Percentiles rank a stretch among this genome's conserved stretches.
Conservation (phyloP, 2,113 vertebrate species). For the Toxotes chatareus region DNA sequence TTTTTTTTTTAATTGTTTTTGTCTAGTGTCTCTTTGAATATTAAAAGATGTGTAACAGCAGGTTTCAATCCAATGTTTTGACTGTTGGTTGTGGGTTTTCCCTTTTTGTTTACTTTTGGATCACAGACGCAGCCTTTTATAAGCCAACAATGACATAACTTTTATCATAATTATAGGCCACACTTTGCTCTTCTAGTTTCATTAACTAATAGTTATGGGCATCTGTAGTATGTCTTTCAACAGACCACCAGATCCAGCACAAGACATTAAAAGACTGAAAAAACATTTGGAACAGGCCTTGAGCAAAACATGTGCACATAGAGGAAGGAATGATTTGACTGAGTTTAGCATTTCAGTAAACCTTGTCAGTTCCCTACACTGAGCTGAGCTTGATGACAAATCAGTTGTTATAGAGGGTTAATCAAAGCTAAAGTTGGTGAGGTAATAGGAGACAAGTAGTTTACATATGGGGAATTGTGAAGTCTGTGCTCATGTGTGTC, state of each 20-base stretch:
- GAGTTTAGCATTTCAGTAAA: slow-evolving; percentile 62
- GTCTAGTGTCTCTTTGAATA: not conserved
- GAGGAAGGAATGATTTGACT: slow-evolving; percentile 36
- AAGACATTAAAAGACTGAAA: slow-evolving; percentile 20
- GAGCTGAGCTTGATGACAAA: slow-evolving; percentile 41
- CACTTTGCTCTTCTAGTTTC: slow-evolving; percentile 35
- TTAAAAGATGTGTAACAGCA: not conserved
- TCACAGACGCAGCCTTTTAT: not conserved
- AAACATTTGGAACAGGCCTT: slow-evolving; percentile 41
- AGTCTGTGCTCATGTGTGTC: slow-evolving; percentile 4
- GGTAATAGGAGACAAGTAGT: slow-evolving; percentile 39
- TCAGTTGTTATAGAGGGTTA: slow-evolving; percentile 28
- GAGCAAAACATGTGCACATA: slow-evolving; percentile 39
- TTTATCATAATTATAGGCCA: not conserved
- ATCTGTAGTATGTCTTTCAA: slow-evolving; percentile 28
- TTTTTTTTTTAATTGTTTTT: not conserved
- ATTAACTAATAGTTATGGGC: slow-evolving; percentile 15
- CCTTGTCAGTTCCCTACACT: slow-evolving; percentile 45
- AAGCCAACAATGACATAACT: slow-evolving; percentile 1
- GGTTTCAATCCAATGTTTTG: not conserved
- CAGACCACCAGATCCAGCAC: slow-evolving; percentile 28
- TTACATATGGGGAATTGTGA: slow-evolving; percentile 13
- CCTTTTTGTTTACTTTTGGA: not conserved
- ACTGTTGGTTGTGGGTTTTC: not conserved
- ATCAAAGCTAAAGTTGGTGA: slow-evolving; percentile 51